These are phyloP conservation scores for Lasioglossum albipes DNA, from an alignment of 1,140 invertebrate genomes.

Conservation along the genomic window DNA sequence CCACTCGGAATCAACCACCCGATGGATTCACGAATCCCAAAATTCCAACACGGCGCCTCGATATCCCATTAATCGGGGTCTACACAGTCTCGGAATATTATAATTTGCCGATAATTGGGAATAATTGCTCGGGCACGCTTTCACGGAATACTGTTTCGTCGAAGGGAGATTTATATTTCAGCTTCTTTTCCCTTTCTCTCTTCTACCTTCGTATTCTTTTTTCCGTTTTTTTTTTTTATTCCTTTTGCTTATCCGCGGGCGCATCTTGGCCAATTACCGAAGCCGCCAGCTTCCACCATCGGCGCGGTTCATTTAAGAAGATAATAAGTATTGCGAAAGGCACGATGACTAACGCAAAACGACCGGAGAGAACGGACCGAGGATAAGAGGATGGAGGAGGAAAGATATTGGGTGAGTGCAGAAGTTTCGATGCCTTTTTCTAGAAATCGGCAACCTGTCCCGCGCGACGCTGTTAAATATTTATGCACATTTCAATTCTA, in stretches of 20 bases:
- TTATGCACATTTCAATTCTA: too few relatives aligned
- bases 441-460: too few relatives aligned
- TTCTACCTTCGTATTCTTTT: too few relatives aligned
- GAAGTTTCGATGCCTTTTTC: too few relatives aligned
- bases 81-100: not conserved
- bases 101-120: constrained; percentile 20
- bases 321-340: constrained; percentile 51
- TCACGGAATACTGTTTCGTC: constrained; percentile 18
- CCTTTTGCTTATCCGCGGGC: constrained; percentile 17
- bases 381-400: constrained; percentile 1
- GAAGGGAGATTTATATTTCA: constrained; percentile 20
- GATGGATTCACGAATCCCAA: not conserved
- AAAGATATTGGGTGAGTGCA: not conserved
- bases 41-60: not conserved
- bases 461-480: too few relatives aligned
- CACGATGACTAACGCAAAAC: constrained; percentile 44
- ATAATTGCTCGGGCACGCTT: constrained; percentile 19
- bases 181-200: not conserved
- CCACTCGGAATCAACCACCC: too few relatives aligned
- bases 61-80: not conserved
- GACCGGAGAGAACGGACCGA: constrained; percentile 16
- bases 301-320: constrained; percentile 40
- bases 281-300: constrained; percentile 27
- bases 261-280: constrained; percentile 39
- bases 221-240: too few relatives aligned